Evolutionary conservation across 2,797 vertebrate genomes (phyloP).

Genomic region (Tympanoctomys barrerae): DNA sequence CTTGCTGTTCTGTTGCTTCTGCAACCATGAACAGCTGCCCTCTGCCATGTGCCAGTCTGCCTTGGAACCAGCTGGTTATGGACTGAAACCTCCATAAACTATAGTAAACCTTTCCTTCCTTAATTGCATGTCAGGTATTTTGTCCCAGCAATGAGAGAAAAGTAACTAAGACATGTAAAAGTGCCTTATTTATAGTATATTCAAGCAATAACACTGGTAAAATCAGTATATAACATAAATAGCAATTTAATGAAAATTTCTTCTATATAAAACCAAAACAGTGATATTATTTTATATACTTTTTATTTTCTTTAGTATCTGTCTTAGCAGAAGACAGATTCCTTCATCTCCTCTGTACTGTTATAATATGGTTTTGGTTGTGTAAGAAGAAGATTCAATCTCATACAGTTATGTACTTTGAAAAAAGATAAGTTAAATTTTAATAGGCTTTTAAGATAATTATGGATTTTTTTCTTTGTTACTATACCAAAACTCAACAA

Average conservation of each 20-base stretch:
- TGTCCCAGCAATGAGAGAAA: no score
- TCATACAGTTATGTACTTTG: background rate
- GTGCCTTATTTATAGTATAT: background rate
- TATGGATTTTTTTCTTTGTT: slow-evolving; percentile 10
- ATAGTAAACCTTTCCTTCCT: no score
- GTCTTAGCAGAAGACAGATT: background rate
- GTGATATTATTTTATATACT: background rate
- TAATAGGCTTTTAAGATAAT: background rate
- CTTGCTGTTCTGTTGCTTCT: no score
- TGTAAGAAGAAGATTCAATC: slow-evolving; percentile 9
- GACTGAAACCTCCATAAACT: no score
- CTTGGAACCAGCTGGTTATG: no score
- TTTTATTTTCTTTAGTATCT: slow-evolving; percentile 27
- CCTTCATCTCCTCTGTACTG: background rate
- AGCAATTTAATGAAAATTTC: background rate
- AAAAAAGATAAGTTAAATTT: slow-evolving; percentile 30
- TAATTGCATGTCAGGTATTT: no score
- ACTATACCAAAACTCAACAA: background rate
- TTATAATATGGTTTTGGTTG: background rate
- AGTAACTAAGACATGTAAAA: background rate
- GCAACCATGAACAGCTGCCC: no score
- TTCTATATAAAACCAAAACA: slow-evolving; percentile 13
- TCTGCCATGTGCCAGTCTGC: no score
- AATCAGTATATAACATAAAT: background rate
- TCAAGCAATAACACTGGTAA: background rate